These are phyloP conservation scores for Bursaphelenchus okinawaensis DNA, from an alignment of 2,888 invertebrate genomes.

Conservation along the genomic window DNA sequence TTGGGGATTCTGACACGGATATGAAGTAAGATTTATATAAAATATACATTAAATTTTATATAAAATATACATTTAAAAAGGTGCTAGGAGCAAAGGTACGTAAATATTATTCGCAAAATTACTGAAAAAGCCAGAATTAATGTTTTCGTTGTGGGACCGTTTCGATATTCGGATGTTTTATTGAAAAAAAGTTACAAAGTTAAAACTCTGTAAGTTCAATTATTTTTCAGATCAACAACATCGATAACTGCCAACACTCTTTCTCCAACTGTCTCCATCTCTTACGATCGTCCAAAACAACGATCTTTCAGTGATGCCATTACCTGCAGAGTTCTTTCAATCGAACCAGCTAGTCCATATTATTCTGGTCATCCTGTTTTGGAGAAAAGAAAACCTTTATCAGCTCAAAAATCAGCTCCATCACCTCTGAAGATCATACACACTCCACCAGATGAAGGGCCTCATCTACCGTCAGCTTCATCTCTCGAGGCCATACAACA, in stretches of 20 bases:
- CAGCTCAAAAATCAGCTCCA: constrained; percentile 9
- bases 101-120: too few relatives aligned
- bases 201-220: too few relatives aligned
- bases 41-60: neutral
- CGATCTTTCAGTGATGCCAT: neutral
- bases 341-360: neutral
- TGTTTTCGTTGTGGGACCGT: too few relatives aligned
- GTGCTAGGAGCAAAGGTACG: too few relatives aligned
- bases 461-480: neutral
- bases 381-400: neutral
- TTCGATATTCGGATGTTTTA: too few relatives aligned
- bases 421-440: constrained; percentile 6
- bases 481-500: constrained; percentile 28
- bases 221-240: neutral
- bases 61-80: too few relatives aligned
- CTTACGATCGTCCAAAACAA: neutral
- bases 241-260: neutral
- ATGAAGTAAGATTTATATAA: constrained; percentile 6
- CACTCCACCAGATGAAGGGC: constrained; percentile 2
- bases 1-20: constrained; percentile 18
- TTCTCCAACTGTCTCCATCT: neutral
- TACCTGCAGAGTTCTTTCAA: neutral
- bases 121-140: too few relatives aligned
- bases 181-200: too few relatives aligned
- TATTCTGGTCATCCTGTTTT: neutral